Evolutionary conservation across 2,888 invertebrate genomes (phyloP).

Genomic region (Heteromurus nitidus): DNA sequence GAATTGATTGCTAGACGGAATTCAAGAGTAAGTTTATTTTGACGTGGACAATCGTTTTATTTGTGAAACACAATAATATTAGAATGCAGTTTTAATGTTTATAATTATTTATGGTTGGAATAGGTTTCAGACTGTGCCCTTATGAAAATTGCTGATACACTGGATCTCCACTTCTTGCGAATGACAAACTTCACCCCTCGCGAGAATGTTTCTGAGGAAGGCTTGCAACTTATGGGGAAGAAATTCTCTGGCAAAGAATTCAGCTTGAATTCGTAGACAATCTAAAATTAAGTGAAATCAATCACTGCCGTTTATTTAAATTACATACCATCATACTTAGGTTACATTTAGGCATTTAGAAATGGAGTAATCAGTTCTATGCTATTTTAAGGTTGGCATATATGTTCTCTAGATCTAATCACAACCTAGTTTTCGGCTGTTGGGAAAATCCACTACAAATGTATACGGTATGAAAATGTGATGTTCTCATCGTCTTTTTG

Average conservation of each 20-base stretch:
- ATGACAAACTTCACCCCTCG: constrained; percentile 55
- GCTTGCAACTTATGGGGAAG: constrained; percentile 35
- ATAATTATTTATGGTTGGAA: neutral
- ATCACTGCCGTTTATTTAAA: constrained; percentile 34
- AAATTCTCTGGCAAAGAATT: constrained; percentile 61
- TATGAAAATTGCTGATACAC: constrained; percentile 41
- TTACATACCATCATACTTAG: neutral
- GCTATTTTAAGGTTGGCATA: too few relatives aligned
- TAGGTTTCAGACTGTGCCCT: constrained; percentile 62
- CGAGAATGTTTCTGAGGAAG: constrained; percentile 49
- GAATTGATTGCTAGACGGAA: constrained; percentile 50
- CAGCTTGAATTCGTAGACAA: constrained; percentile 48
- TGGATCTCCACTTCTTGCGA: constrained; percentile 61
- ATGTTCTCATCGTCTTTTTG: too few relatives aligned
- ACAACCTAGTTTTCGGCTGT: too few relatives aligned
- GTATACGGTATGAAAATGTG: too few relatives aligned
- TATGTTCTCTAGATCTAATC: too few relatives aligned
- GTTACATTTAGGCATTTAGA: too few relatives aligned
- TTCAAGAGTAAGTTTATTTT: constrained; percentile 33
- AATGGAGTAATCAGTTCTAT: too few relatives aligned
- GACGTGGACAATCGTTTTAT: neutral
- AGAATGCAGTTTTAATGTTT: neutral
- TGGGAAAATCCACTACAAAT: too few relatives aligned
- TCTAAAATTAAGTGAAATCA: constrained; percentile 3
- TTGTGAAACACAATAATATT: neutral